These are phyloP conservation scores for Norana najaformis DNA, from an alignment of 2,888 invertebrate genomes.

Conservation along the genomic window DNA sequence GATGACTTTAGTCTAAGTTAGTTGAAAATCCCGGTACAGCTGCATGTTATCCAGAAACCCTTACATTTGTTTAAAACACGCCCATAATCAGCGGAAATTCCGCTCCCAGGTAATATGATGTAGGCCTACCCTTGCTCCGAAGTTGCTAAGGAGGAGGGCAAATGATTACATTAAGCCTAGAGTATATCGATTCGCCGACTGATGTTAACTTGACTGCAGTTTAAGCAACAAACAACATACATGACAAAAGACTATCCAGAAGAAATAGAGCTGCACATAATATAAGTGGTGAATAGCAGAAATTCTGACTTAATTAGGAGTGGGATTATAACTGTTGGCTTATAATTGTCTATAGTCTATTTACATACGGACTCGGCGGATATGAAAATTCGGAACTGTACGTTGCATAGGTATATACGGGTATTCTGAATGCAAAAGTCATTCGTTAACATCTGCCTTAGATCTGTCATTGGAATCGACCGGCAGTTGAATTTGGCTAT, in stretches of 20 bases:
- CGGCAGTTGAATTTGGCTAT: not conserved
- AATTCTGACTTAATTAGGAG: not conserved
- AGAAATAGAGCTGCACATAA: too few relatives aligned
- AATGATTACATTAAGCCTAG: too few relatives aligned
- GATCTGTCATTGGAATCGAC: not conserved
- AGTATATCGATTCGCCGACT: not conserved
- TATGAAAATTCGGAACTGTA: not conserved
- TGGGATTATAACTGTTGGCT: too few relatives aligned
- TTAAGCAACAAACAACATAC: not conserved
- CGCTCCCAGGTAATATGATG: too few relatives aligned
- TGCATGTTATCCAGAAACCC: too few relatives aligned
- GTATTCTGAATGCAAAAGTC: not conserved
- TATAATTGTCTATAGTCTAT: not conserved
- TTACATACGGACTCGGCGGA: not conserved
- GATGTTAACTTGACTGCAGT: not conserved
- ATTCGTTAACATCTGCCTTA: not conserved
- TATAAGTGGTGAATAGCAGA: not conserved
- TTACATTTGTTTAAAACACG: too few relatives aligned
- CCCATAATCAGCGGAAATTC: too few relatives aligned
- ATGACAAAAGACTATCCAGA: not conserved
- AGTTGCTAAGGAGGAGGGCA: too few relatives aligned
- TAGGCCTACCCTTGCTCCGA: too few relatives aligned
- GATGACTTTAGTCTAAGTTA: too few relatives aligned
- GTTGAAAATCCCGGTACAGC: too few relatives aligned
- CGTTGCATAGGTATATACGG: too few relatives aligned